Conservation (phyloP, 2,113 vertebrate species). For the Chascanopsetta lugubris region DNA sequence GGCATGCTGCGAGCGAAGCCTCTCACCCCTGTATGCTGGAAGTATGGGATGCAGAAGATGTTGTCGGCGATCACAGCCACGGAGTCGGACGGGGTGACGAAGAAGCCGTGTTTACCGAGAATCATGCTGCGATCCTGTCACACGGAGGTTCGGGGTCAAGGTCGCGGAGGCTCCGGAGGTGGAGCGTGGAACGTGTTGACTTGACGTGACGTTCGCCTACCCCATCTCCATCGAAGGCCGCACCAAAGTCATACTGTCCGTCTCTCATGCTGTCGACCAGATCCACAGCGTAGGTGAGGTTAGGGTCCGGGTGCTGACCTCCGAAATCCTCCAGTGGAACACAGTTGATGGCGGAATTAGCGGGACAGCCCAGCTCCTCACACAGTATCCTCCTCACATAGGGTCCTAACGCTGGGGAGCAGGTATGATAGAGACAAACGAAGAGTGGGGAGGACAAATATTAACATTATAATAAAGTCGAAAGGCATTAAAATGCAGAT, state of each 20-base stretch:
- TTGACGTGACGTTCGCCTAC: too few species aligned
- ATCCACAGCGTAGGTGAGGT: slow-evolving; percentile 89
- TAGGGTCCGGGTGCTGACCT: slow-evolving; percentile 92
- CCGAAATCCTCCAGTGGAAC: slow-evolving; percentile 93
- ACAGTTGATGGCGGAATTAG: slow-evolving; percentile 94
- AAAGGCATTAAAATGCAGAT: too few species aligned
- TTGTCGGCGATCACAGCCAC: slow-evolving; percentile 97
- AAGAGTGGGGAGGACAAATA: too few species aligned
- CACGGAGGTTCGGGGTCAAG: slow-evolving; percentile 16
- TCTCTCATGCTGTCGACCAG: slow-evolving; percentile 93
- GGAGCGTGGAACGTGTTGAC: too few species aligned
- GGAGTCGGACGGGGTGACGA: slow-evolving; percentile 94
- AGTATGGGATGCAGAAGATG: slow-evolving; percentile 96
- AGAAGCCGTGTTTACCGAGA: slow-evolving; percentile 93
- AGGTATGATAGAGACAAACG: too few species aligned
- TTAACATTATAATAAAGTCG: too few species aligned
- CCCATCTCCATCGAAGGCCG: slow-evolving; percentile 96
- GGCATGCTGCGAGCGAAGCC: slow-evolving; percentile 98
- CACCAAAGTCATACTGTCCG: slow-evolving; percentile 92
- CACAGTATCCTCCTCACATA: slow-evolving; percentile 95
- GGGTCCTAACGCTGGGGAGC: slow-evolving; percentile 86
- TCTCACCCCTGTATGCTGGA: slow-evolving; percentile 93
- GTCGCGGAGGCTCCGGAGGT: neutral
- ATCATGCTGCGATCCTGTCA: slow-evolving; percentile 95
- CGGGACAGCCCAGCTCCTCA: slow-evolving; percentile 93